Evolutionary conservation across 2,888 invertebrate genomes (phyloP), one percentile per base, ranked within the genome.

Genomic region (Busseola fusca): DNA sequence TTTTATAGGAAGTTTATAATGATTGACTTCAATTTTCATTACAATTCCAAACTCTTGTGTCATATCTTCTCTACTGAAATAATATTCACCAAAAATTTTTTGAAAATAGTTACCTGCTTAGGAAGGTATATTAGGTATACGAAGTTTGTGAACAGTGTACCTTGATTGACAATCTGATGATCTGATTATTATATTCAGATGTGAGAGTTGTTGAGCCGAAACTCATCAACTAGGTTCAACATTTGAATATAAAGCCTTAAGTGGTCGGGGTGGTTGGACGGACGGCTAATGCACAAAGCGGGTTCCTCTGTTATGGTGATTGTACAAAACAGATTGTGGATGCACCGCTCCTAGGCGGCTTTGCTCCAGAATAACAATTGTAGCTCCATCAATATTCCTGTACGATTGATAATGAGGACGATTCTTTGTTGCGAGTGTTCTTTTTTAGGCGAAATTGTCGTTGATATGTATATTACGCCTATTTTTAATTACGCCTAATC

Each of bases 241-340:
- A 84, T 82, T 85, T 77, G 78, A 80, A 78, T 79, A 76, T 78
- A 83, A 85, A 84, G 76, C 78, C 76, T 76, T 81, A 81, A 86
- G 83, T 82, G 82, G 84, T 69, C 37, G 72, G 77, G 79, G 52
- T 40, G 79, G 69, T 74, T 71, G 80, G 78, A 75, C 76, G 76
- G 80, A 64, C 76, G 84, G 81, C 85, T 91, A 91, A 91, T 91
- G 89, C 89, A 90, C 91, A 92, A 91, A 91, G 91, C 89, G 87
- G 81, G 85, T 84, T 83, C 78, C 80, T 87, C 87, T 84, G 85
- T 85, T 86, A 88, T 87, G 89, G 88, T 90, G 91, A 92, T 91
- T 92, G 91, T 86, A 84, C 88, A 87, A 88, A 88, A 89, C 88
- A 87, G 90, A 90, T 90, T 90, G 89, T 86, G 82, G 84, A 83